These are phyloP conservation scores for Nyctereutes procyonoides DNA, from an alignment of 2,113 vertebrate genomes.

Conservation along the genomic window DNA sequence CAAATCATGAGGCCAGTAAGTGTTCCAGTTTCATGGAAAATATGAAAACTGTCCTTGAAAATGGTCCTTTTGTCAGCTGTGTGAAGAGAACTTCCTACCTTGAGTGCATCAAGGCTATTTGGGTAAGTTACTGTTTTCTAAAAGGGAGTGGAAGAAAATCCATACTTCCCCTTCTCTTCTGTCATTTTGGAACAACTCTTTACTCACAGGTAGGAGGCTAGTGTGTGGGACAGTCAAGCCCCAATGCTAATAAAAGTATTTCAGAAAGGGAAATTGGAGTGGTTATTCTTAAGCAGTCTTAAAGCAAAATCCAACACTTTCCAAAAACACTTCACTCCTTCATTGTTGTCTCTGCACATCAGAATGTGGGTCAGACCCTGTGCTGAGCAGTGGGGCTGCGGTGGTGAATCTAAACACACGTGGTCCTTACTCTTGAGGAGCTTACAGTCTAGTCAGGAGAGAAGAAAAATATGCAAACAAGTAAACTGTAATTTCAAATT, in stretches of 20 bases:
- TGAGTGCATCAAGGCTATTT: conserved; percentile 84
- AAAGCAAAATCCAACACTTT: neutral
- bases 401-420: neutral
- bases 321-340: neutral
- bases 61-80: conserved; percentile 73
- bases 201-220: neutral
- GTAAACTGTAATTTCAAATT: neutral
- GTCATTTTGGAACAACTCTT: neutral
- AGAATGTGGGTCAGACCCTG: neutral
- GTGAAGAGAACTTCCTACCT: conserved; percentile 65
- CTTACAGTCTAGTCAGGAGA: neutral
- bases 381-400: neutral
- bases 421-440: neutral
- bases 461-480: neutral
- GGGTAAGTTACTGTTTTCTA: conserved; percentile 79
- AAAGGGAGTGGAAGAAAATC: neutral
- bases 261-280: neutral
- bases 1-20: conserved; percentile 82
- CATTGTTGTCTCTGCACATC: neutral
- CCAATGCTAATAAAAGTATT: neutral
- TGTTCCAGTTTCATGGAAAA: conserved; percentile 77
- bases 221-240: neutral
- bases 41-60: conserved; percentile 37
- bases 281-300: neutral
- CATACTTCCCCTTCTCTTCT: neutral